Evolutionary conservation across 2,113 vertebrate genomes (phyloP).

Genomic region (Balaeniceps rex): DNA sequence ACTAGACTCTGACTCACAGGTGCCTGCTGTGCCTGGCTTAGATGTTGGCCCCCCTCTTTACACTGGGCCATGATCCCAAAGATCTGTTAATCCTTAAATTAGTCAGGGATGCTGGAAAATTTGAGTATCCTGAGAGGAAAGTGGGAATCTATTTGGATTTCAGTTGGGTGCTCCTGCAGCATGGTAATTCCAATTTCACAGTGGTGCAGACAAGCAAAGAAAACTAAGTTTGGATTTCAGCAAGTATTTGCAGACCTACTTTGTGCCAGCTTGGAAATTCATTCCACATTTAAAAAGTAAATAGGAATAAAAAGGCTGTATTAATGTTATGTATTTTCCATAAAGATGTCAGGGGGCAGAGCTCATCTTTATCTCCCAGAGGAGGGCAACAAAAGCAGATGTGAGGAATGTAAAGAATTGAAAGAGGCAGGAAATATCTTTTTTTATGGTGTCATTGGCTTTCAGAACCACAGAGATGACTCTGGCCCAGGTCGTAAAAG

Average conservation of each 20-base stretch:
- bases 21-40: neutral
- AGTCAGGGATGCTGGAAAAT: slow-evolving; percentile 8
- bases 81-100: slow-evolving; percentile 23
- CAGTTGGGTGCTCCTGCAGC: neutral
- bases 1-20: neutral
- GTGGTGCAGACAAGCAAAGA: neutral
- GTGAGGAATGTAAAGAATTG: neutral
- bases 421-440: neutral
- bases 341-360: neutral
- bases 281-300: neutral
- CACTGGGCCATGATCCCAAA: neutral
- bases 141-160: neutral
- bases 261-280: neutral
- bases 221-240: neutral
- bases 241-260: neutral
- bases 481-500: neutral
- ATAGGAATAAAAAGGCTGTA: neutral
- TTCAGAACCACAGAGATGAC: neutral
- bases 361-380: neutral
- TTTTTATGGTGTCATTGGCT: neutral
- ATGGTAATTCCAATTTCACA: neutral
- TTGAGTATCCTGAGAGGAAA: neutral
- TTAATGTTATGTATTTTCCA: neutral
- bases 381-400: neutral
- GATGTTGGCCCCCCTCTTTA: neutral